phyloP scores from a whole-genome alignment of 37 sponge, comb jelly and placozoan species.

The Cliona cf. orientalis region DNA sequence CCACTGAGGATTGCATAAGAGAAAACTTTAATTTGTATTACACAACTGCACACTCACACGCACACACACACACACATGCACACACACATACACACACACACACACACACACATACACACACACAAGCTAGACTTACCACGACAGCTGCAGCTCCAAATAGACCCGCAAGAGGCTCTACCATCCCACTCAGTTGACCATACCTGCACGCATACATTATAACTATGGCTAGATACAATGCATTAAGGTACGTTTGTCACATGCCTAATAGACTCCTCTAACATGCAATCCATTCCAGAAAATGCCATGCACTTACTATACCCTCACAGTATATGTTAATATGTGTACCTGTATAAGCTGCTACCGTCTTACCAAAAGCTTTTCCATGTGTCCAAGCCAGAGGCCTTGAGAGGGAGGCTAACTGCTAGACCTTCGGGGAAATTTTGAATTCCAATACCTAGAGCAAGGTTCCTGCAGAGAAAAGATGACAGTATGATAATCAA shows the following conservation, averaged over 20 bases:
- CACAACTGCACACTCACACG: too few relatives aligned
- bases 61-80: too few relatives aligned
- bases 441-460: slow-evolving; percentile 96
- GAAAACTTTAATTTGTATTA: too few relatives aligned
- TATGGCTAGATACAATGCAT: neutral
- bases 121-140: slow-evolving; percentile 66
- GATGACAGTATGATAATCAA: neutral
- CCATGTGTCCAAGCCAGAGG: slow-evolving; percentile 81
- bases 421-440: slow-evolving; percentile 98
- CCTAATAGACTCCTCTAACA: neutral
- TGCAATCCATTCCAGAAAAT: neutral
- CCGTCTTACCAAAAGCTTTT: slow-evolving; percentile 85
- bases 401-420: slow-evolving; percentile 93
- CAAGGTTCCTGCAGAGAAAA: slow-evolving; percentile 70
- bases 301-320: neutral
- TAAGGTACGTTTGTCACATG: neutral
- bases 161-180: slow-evolving; percentile 98
- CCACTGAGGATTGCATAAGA: too few relatives aligned
- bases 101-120: too few relatives aligned
- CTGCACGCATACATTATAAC: slow-evolving; percentile 25
- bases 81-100: too few relatives aligned
- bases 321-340: neutral
- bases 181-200: slow-evolving; percentile 98
- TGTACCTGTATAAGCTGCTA: neutral
- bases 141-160: slow-evolving; percentile 83